Conservation (phyloP, 2,888 invertebrate genomes). For the Drosophila affinis region DNA sequence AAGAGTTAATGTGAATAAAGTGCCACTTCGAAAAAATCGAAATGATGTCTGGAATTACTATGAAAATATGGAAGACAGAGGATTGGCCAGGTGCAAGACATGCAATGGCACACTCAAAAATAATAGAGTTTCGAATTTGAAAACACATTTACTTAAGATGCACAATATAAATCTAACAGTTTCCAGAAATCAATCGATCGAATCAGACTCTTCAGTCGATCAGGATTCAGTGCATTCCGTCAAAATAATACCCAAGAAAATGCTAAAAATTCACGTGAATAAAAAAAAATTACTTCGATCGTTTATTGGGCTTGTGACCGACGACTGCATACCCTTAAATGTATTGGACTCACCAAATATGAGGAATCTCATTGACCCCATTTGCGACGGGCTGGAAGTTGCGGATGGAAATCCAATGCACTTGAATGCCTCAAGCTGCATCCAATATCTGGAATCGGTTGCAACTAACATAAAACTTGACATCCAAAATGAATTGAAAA, state of each 20-base stretch:
- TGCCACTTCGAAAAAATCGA: too few relatives aligned
- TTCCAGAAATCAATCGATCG: not conserved
- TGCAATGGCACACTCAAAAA: slow-evolving; percentile 24
- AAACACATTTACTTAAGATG: slow-evolving; percentile 21
- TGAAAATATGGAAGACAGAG: slow-evolving; percentile 12
- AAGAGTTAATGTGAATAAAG: too few relatives aligned
- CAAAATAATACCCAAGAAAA: not conserved
- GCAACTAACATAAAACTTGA: slow-evolving; percentile 24
- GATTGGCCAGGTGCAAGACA: slow-evolving; percentile 30
- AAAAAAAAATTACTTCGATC: slow-evolving; percentile 33
- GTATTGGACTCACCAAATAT: slow-evolving; percentile 41
- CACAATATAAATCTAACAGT: slow-evolving; percentile 14
- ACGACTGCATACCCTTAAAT: slow-evolving; percentile 42
- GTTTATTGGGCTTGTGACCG: slow-evolving; percentile 47
- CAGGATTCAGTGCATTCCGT: too few relatives aligned
- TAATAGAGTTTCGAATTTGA: slow-evolving; percentile 33
- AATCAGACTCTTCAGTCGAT: too few relatives aligned
- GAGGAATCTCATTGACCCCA: slow-evolving; percentile 30
- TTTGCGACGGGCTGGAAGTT: slow-evolving; percentile 24
- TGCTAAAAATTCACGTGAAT: slow-evolving; percentile 31
- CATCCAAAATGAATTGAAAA: slow-evolving; percentile 23
- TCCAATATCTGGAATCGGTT: slow-evolving; percentile 32
- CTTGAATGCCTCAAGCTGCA: slow-evolving; percentile 36
- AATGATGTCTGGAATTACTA: slow-evolving; percentile 9
- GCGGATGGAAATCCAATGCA: slow-evolving; percentile 20